Conservation (phyloP, 2,113 vertebrate species). For the Oryzias javanicus region DNA sequence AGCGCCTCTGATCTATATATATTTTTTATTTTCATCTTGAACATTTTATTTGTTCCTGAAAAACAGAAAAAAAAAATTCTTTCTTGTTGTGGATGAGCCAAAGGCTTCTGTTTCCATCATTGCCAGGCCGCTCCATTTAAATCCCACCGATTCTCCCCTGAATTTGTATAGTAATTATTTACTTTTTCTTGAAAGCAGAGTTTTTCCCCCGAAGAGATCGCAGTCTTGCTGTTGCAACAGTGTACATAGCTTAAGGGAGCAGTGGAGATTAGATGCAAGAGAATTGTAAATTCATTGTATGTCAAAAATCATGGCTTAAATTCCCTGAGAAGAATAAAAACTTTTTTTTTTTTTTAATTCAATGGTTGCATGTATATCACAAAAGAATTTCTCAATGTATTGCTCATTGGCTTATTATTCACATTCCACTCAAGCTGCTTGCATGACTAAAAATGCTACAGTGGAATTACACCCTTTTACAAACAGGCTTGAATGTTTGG, state of each 20-base stretch:
- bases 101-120: conserved; percentile 15
- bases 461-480: conserved; percentile 21
- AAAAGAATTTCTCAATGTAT: conserved; percentile 13
- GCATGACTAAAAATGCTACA: conserved; percentile 40
- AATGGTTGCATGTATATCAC: conserved; percentile 9
- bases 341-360: not conserved
- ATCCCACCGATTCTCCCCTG: conserved; percentile 12
- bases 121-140: conserved; percentile 3
- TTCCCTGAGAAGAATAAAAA: conserved; percentile 12
- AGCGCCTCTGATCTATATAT: not conserved
- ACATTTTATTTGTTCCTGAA: not conserved
- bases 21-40: not conserved
- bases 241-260: conserved; percentile 44
- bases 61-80: conserved; percentile 7
- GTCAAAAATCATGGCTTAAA: conserved; percentile 44
- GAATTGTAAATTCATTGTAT: conserved; percentile 58
- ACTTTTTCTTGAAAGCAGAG: conserved; percentile 28
- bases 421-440: conserved; percentile 53
- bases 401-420: conserved; percentile 21
- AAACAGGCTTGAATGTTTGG: conserved; percentile 26
- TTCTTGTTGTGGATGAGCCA: conserved; percentile 11
- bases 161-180: conserved; percentile 39
- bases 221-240: conserved; percentile 22
- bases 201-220: conserved; percentile 35
- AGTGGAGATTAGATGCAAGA: conserved; percentile 48